phyloP scores from a whole-genome alignment of 2,888 invertebrate species.

The Fragum sueziense region DNA sequence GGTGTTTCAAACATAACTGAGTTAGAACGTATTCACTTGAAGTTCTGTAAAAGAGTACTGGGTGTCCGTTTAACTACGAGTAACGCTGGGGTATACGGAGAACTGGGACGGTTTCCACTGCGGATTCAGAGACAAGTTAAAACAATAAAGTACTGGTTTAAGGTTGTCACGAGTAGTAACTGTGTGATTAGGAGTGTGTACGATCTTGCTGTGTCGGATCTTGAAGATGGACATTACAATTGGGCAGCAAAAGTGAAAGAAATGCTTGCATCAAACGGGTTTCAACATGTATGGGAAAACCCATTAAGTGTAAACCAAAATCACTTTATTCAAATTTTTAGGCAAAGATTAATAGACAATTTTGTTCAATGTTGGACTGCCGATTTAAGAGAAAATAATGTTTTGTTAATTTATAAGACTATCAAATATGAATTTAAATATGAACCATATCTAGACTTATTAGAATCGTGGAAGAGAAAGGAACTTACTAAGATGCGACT shows the following conservation, averaged over 20 bases:
- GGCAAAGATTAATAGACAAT: slow-evolving; percentile 1
- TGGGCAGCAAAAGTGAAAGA: not conserved
- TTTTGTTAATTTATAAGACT: no score
- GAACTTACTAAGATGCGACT: no score
- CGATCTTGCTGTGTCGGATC: not conserved
- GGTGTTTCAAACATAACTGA: no score
- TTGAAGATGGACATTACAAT: not conserved
- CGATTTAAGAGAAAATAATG: no score
- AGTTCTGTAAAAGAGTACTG: not conserved
- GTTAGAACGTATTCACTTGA: no score
- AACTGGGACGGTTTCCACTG: no score
- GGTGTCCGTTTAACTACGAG: no score
- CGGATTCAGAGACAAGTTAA: not conserved
- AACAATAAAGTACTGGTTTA: slow-evolving; percentile 2
- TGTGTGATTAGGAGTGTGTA: not conserved
- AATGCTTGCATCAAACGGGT: not conserved
- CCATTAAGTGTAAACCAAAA: not conserved
- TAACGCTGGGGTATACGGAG: not conserved
- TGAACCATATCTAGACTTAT: not conserved
- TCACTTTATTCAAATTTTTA: not conserved
- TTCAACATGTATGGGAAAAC: slow-evolving; percentile 6
- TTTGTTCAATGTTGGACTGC: not conserved
- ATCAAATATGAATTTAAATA: no score
- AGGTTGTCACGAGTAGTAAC: not conserved
- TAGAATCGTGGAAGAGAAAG: no score